These are phyloP conservation scores for Actinernus sp. DNA, from an alignment of 92 coral and sea anemone genomes.

Conservation along the genomic window DNA sequence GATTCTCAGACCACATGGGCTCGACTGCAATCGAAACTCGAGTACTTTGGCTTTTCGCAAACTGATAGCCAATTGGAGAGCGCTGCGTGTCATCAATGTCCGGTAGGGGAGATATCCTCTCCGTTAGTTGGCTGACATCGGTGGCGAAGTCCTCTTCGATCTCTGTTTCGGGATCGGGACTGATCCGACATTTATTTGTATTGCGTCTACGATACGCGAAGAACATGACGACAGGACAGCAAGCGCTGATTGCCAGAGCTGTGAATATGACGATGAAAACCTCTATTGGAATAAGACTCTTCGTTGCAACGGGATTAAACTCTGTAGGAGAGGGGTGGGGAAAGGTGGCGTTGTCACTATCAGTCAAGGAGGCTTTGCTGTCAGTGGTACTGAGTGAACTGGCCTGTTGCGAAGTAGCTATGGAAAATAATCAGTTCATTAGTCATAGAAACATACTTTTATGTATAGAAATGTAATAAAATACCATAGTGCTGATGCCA, in stretches of 20 bases:
- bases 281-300: slow-evolving; percentile 4
- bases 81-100: not conserved
- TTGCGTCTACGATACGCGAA: slow-evolving; percentile 7
- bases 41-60: too few species aligned
- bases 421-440: too few species aligned
- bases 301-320: not conserved
- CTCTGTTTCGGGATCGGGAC: slow-evolving; percentile 9
- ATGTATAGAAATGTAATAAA: too few species aligned
- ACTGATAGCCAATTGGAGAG: too few species aligned
- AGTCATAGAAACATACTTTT: too few species aligned
- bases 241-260: slow-evolving; percentile 2
- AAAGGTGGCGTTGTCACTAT: not conserved
- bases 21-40: too few species aligned
- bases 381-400: too few species aligned
- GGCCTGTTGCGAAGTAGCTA: too few species aligned
- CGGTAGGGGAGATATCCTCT: not conserved
- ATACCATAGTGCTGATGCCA: too few species aligned
- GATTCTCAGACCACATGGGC: not conserved
- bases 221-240: slow-evolving; percentile 1
- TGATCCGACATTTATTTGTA: not conserved
- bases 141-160: not conserved
- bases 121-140: slow-evolving; percentile 7
- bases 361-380: too few species aligned
- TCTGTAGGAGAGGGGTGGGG: not conserved
- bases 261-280: slow-evolving; percentile 8